A percentile compares a stretch with the other conserved stretches of the same genome.
Conservation (phyloP, 2,888 invertebrate species). For the Drosophila multiciliata region DNA sequence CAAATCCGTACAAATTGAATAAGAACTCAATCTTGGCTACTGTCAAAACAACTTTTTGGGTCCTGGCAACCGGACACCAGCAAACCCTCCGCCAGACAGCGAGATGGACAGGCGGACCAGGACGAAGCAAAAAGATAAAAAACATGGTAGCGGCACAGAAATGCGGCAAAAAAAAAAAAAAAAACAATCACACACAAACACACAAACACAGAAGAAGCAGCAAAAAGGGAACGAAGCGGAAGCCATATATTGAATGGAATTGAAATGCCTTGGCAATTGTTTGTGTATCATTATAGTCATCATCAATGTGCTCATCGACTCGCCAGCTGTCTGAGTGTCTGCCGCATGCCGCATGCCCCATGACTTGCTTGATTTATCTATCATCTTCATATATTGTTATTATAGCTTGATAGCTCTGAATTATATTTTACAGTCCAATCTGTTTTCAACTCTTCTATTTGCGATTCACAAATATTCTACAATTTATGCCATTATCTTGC, state of each 20-base stretch:
- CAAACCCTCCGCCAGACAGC: conserved; percentile 16
- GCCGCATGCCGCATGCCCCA: conserved; percentile 17
- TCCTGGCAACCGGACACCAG: conserved; percentile 49
- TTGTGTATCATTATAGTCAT: conserved; percentile 77
- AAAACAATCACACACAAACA: conserved; percentile 8
- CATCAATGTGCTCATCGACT: conserved; percentile 58
- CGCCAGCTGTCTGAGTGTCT: conserved; percentile 26
- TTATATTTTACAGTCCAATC: conserved; percentile 18
- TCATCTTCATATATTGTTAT: conserved; percentile 20
- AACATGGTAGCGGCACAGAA: conserved; percentile 30
- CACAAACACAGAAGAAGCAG: not conserved
- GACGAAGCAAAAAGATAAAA: conserved; percentile 48
- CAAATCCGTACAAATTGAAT: conserved; percentile 78
- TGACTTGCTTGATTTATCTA: conserved; percentile 15
- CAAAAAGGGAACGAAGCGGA: not conserved
- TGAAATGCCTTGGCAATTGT: conserved; percentile 74
- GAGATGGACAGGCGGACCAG: conserved; percentile 9
- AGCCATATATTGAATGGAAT: conserved; percentile 45
- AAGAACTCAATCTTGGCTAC: conserved; percentile 78
- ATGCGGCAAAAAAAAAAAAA: conserved; percentile 13
- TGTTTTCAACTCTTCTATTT: not conserved
- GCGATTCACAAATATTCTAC: not conserved
- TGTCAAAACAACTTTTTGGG: conserved; percentile 69
- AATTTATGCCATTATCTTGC: not conserved
- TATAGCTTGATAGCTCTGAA: conserved; percentile 25